Base-by-base conservation (phyloP, 2,113 vertebrate species). In the Miniopterus natalensis region DNA sequence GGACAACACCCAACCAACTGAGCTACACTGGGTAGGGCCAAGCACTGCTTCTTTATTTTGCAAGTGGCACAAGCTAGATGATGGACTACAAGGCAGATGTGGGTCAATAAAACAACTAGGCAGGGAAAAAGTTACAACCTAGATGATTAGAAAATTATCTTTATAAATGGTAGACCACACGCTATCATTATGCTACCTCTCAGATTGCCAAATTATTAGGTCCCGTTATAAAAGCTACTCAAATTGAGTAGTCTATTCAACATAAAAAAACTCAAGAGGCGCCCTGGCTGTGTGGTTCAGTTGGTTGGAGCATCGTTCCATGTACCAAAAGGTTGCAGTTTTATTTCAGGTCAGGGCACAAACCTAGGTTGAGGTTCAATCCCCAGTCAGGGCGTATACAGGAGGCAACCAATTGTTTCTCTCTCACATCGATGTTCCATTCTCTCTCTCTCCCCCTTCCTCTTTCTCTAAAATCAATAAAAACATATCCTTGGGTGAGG, bases 31-130 rank as follows among this genome's bases (percentile, higher is more conserved):
- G 36, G 36, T 36, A 36, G 36, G 36, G 36, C 18, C 20, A 86
- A 92, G 77, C 8, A 90, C 17, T 53, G 1, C 49, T 95, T 73
- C 23, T 93, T 95, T 92, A 95, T 61, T 86, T 86, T 84, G 31
- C 49, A 90, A 66, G 6, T 68, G n/a, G n/a, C 66, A 68, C 36
- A 36, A n/a, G 51, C 23, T 8, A 89, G 42, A 55, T 25, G 31
- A 83, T 5, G 3, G 18, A 91, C 61, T n/a, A 95, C 84, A 87
- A 49, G 79, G n/a, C 15, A 84, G 73, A 85, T 8, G 10, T 1
- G 59, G 8, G 31, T 31, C 31, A 90, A 40, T 40, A 23, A 15
- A 14, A n/a, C 25, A n/a, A 61, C 1, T 13, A 95, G n/a, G 25
- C 53, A 78, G 45, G 77, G 42, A 21, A 85, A 88, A 91, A 73